These are phyloP conservation scores for Anolis carolinensis DNA, from an alignment of 2,113 vertebrate genomes.

Conservation along the genomic window DNA sequence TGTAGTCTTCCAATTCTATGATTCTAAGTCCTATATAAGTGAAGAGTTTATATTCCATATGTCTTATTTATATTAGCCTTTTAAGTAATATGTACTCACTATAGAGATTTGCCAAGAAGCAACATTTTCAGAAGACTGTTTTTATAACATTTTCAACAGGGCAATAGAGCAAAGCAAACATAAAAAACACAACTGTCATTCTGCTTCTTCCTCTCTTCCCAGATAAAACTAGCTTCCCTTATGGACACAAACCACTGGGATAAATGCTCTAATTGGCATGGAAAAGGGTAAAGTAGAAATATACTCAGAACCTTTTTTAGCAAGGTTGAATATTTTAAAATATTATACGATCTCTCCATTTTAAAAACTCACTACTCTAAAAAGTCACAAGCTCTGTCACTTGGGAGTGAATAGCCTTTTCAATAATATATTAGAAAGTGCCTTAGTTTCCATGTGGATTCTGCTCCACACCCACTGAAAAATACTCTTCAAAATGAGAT, in stretches of 20 bases:
- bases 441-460: neutral
- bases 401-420: neutral
- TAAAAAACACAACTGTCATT: neutral
- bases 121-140: neutral
- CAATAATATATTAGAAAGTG: neutral
- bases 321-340: neutral
- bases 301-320: neutral
- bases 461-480: slow-evolving; percentile 4
- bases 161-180: neutral
- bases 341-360: neutral
- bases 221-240: slow-evolving; percentile 10
- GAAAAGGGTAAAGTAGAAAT: neutral
- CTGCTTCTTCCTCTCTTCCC: no score
- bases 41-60: neutral
- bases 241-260: neutral
- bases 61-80: neutral
- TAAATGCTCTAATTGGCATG: neutral
- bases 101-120: neutral
- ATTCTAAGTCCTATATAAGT: neutral
- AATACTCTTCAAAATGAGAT: slow-evolving; percentile 9
- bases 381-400: neutral
- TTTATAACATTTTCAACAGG: neutral
- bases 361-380: neutral
- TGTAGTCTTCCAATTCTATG: no score
- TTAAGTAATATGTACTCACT: neutral